phyloP scores from a whole-genome alignment of 2,113 vertebrate genomes.

The Pomatostomus ruficeps region DNA sequence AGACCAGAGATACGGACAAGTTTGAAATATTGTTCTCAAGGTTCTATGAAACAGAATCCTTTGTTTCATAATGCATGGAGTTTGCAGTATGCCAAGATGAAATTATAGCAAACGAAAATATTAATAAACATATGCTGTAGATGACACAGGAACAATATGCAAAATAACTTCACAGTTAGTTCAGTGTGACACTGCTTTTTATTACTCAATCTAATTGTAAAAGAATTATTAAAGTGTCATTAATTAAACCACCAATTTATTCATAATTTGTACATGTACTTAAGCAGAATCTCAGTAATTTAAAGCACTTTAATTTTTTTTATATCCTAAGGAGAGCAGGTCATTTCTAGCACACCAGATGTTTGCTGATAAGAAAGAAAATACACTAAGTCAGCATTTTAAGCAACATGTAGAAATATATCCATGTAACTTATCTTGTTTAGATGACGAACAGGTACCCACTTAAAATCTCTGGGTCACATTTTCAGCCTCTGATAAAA shows the following conservation, averaged over 20 bases:
- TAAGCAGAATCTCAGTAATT: not conserved
- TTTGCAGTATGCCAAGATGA: not conserved
- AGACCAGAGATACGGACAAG: not conserved
- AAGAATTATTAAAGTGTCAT: not conserved
- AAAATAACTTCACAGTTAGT: not conserved
- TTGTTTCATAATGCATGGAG: not conserved
- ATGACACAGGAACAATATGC: not conserved
- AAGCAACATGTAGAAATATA: not conserved
- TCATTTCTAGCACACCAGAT: constrained; percentile 3
- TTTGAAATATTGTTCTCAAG: not conserved
- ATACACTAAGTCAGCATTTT: not conserved
- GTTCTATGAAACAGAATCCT: not conserved
- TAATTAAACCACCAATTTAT: not conserved
- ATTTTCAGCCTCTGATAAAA: not conserved
- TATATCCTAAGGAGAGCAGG: not conserved
- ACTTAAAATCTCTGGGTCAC: not conserved
- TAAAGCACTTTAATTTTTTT: not conserved
- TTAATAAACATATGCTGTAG: not conserved
- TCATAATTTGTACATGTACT: not conserved
- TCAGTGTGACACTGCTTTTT: not conserved
- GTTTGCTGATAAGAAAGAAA: not conserved
- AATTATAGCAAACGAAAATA: not conserved
- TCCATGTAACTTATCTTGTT: not conserved
- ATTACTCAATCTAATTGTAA: not conserved
- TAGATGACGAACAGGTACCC: accelerated